Conservation (phyloP, 2,797 vertebrate species). For the Spheniscus humboldti region DNA sequence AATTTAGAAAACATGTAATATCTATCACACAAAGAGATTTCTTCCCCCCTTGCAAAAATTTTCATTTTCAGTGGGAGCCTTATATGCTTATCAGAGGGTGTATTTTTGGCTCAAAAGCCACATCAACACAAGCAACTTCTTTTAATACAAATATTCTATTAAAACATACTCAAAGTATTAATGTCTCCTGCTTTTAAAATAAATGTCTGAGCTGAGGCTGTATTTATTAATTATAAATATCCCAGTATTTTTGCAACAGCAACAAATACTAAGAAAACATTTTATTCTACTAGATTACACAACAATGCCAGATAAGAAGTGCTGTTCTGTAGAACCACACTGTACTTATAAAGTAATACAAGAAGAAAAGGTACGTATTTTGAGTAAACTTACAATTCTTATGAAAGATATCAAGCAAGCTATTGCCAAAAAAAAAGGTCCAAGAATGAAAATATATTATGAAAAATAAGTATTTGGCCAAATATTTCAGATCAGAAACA, state of each 20-base stretch:
- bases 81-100: neutral
- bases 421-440: neutral
- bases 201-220: neutral
- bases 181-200: neutral
- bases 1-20: neutral
- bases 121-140: constrained; percentile 28
- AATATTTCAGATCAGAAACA: constrained; percentile 8
- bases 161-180: constrained; percentile 5
- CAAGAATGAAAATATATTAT: neutral
- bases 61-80: neutral
- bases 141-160: constrained; percentile 41
- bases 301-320: neutral
- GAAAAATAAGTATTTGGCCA: neutral
- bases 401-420: neutral
- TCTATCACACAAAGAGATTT: neutral
- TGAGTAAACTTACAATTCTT: neutral
- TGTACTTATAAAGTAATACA: constrained; percentile 4
- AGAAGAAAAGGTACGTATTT: constrained; percentile 37
- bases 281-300: neutral
- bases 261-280: constrained; percentile 31
- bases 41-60: neutral
- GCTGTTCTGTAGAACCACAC: neutral
- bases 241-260: neutral
- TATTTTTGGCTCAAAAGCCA: neutral
- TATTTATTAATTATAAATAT: constrained; percentile 15